Conservation (phyloP, 1,140 invertebrate genomes). For the Pectinophora gossypiella region DNA sequence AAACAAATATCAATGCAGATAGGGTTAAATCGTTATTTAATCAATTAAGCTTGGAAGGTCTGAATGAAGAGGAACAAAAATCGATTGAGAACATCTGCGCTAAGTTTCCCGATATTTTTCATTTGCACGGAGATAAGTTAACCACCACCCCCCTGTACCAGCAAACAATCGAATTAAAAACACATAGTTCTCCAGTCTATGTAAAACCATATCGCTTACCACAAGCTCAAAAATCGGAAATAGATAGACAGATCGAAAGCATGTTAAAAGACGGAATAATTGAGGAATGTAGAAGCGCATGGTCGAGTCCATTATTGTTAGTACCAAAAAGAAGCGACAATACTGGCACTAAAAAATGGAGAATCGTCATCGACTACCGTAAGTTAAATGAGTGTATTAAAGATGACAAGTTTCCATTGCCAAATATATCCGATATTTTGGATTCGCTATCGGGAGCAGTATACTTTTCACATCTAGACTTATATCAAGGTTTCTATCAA, state of each 20-base stretch:
- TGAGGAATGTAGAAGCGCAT: not conserved
- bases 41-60: not conserved
- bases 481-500: conserved; percentile 2
- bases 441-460: conserved; percentile 2
- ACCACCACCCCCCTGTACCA: not conserved
- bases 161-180: not conserved
- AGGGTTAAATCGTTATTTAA: conserved; percentile 2
- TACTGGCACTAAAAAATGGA: conserved; percentile 3
- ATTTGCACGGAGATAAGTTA: conserved; percentile 5
- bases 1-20: not conserved
- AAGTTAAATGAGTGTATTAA: conserved; percentile 38
- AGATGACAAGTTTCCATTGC: conserved; percentile 21
- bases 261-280: conserved; percentile 6
- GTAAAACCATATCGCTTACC: conserved; percentile 7
- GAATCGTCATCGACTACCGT: conserved; percentile 51
- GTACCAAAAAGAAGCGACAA: conserved; percentile 6
- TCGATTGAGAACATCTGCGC: conserved; percentile 4
- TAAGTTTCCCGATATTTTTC: conserved; percentile 6
- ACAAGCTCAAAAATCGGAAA: conserved; percentile 2
- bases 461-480: conserved; percentile 6
- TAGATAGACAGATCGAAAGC: conserved; percentile 5
- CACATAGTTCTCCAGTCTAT: conserved; percentile 2
- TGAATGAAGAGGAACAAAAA: conserved; percentile 3
- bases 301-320: conserved; percentile 8
- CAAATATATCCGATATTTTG: conserved; percentile 6